A percentile compares a stretch with the other conserved stretches of the same genome.
Evolutionary conservation across 2,113 vertebrate species (phyloP).

Genomic region (Phalacrocorax brasilianus): DNA sequence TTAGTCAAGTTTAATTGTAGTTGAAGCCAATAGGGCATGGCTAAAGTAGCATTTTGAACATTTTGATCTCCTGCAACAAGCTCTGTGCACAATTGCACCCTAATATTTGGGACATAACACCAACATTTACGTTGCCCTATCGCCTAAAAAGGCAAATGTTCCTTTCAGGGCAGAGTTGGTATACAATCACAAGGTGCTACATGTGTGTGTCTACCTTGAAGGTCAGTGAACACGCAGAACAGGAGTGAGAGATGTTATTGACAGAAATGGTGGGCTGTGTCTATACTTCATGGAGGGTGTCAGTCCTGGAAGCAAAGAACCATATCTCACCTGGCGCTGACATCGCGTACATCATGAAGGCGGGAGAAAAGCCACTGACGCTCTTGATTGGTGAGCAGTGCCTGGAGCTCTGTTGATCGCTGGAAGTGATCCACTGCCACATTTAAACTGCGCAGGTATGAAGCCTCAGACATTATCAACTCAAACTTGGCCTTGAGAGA

Average conservation of each 20-base stretch:
- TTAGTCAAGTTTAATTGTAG: neutral
- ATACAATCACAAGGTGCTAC: neutral
- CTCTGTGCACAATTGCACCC: neutral
- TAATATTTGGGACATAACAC: neutral
- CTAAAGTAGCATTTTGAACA: neutral
- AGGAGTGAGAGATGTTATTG: neutral
- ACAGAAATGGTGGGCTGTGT: neutral
- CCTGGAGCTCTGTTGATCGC: slow-evolving; percentile 78
- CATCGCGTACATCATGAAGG: slow-evolving; percentile 85
- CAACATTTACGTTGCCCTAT: neutral
- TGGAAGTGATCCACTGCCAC: slow-evolving; percentile 94
- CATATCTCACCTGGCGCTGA: slow-evolving; percentile 85
- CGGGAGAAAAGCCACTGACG: slow-evolving; percentile 97
- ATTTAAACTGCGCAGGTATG: slow-evolving; percentile 90
- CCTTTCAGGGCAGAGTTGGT: neutral
- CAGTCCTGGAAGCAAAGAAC: neutral
- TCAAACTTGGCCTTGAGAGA: slow-evolving; percentile 89
- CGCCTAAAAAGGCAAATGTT: neutral
- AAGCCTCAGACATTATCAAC: slow-evolving; percentile 92
- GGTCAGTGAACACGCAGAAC: rapidly evolving
- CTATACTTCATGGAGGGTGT: neutral
- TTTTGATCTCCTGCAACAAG: neutral
- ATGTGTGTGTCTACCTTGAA: neutral
- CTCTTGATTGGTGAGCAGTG: slow-evolving; percentile 83
- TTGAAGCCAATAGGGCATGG: neutral